phyloP scores from a whole-genome alignment of 2,113 vertebrate species.

The Aleadryas rufinucha region DNA sequence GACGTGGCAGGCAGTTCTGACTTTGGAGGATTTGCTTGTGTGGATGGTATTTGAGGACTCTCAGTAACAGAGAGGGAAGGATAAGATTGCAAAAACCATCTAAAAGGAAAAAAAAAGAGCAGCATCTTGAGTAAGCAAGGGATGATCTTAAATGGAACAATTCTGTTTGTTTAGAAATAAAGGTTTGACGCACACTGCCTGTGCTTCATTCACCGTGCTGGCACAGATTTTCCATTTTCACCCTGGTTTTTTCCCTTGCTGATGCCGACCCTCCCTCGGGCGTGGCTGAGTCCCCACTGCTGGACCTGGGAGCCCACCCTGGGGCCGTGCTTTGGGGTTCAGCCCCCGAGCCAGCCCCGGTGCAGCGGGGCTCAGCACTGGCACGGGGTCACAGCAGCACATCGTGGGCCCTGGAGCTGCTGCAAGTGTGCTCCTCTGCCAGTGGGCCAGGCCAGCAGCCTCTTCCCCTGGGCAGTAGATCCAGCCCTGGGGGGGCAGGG shows the following conservation, averaged over 20 bases:
- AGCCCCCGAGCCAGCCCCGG: neutral
- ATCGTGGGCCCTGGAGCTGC: accelerated
- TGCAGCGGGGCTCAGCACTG: accelerated
- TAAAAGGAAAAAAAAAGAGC: neutral
- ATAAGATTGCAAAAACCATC: neutral
- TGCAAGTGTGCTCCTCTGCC: neutral
- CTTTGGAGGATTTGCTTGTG: neutral
- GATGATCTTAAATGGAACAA: neutral
- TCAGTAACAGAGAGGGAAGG: neutral
- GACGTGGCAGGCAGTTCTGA: neutral
- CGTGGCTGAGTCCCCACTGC: accelerated
- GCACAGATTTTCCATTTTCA: neutral
- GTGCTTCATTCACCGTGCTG: neutral
- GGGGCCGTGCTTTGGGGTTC: accelerated
- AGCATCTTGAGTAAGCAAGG: neutral
- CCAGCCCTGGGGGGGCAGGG: neutral
- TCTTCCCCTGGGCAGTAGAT: neutral
- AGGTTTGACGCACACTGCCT: accelerated
- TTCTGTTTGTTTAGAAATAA: neutral
- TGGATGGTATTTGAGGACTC: neutral
- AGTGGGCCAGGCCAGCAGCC: neutral
- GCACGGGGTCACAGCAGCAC: accelerated
- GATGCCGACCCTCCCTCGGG: accelerated
- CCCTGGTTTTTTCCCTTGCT: neutral
- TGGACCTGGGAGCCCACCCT: accelerated